Conservation (phyloP, 2,888 invertebrate genomes). For the Opisthograptis luteolata region DNA sequence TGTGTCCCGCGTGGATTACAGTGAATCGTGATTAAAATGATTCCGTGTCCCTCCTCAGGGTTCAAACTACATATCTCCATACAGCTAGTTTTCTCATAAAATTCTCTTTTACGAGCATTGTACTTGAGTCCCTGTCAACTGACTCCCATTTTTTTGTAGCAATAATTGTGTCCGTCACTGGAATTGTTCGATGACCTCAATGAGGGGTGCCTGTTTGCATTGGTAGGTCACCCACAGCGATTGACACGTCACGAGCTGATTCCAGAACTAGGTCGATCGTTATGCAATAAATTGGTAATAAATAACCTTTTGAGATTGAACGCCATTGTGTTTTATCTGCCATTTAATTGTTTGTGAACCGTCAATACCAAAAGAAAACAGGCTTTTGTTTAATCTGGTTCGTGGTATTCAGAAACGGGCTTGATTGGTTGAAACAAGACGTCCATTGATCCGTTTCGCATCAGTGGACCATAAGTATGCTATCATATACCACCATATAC, state of each 20-base stretch:
- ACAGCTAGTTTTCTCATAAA: background rate
- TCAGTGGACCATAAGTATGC: too few species aligned
- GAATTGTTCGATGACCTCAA: conserved; percentile 30
- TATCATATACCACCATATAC: too few species aligned
- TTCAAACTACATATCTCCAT: too few species aligned
- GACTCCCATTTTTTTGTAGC: background rate
- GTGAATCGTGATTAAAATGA: too few species aligned
- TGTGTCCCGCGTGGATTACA: background rate
- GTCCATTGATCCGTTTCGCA: too few species aligned
- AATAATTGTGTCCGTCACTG: background rate
- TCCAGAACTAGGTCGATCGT: conserved; percentile 33
- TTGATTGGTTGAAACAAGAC: too few species aligned
- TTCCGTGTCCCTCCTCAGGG: too few species aligned
- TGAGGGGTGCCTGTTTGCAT: conserved; percentile 18
- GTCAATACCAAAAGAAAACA: too few species aligned
- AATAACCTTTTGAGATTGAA: conserved; percentile 16
- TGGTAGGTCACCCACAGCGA: conserved; percentile 27
- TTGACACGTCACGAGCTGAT: conserved; percentile 26
- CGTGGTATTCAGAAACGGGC: too few species aligned
- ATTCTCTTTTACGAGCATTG: background rate
- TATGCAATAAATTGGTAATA: conserved; percentile 28
- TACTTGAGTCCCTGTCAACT: background rate
- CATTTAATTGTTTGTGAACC: too few species aligned
- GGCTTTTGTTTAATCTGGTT: too few species aligned
- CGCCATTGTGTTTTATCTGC: background rate